Conservation (phyloP, 2,113 vertebrate genomes). For the Sardina pilchardus region DNA sequence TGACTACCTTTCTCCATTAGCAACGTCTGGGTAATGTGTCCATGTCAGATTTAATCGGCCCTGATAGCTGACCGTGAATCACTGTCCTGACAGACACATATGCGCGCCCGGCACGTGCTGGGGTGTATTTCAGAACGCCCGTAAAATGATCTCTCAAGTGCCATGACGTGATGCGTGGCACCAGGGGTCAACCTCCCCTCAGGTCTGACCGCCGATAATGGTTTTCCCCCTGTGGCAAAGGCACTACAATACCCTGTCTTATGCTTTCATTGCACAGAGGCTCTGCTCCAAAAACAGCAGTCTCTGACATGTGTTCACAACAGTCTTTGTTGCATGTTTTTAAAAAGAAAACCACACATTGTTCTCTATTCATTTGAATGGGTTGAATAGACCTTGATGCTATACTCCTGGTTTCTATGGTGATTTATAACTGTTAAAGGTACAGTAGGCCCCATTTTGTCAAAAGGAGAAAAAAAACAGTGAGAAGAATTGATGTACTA, state of each 20-base stretch:
- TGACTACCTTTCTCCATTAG: conserved; percentile 69
- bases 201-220: conserved; percentile 28
- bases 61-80: conserved; percentile 44
- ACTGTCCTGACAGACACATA: conserved; percentile 18
- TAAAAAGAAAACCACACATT: no score
- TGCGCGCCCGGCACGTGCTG: neutral
- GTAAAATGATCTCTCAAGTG: conserved; percentile 34
- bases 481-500: neutral
- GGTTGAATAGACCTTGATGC: neutral
- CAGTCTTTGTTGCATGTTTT: no score
- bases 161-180: conserved; percentile 32
- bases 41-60: conserved; percentile 54
- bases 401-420: conserved; percentile 1
- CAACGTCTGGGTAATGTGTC: conserved; percentile 60
- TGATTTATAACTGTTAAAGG: neutral
- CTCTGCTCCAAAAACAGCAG: neutral
- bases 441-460: neutral
- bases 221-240: conserved; percentile 12
- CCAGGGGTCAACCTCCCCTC: conserved; percentile 6
- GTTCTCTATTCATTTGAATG: neutral
- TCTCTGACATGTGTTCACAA: neutral
- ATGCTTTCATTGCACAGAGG: neutral
- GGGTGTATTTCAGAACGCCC: conserved; percentile 22
- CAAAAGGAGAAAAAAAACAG: neutral
- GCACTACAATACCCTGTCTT: neutral